Base-by-base conservation (phyloP, 2,888 invertebrate genomes). In the Agonopterix alstromeriana region DNA sequence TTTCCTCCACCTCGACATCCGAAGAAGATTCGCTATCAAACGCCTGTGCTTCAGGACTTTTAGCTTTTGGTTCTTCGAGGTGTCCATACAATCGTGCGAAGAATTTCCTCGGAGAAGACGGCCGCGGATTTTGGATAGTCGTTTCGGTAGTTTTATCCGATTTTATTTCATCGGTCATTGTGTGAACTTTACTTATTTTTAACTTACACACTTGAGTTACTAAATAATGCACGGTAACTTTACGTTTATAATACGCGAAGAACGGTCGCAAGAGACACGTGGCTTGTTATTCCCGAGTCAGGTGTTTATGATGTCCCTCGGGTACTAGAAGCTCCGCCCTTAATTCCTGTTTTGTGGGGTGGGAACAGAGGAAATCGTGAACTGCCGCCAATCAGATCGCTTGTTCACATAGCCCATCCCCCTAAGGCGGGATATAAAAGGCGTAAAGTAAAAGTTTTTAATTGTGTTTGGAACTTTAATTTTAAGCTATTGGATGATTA, bases 51-150 rank as follows among this genome's bases (percentile, higher is more conserved):
- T 65, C 60, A 46, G 59, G 8, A 12, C 42, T 11, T 8, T 42
- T 60, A 44, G 49, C 56, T 50, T 65, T 70, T 3, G 73, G 69
- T 49, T 82, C 72, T 58, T 95, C 94, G n/a, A 94, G 84, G 63
- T 95, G 93, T 0, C 95, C 95, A 66, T 95, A 95, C 41, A 95
- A 87, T 49, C 94, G 90, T 46, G 94, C 94, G 70, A 95, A 95
- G 76, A 95, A 95, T 64, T 94, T 93, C 35, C 95, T 89, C 49
- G 95, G 95, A 0, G 94, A 94, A 8, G 94, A 95, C 0, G 95
- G 95, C 12, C 91, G 84, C 42, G 86, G 80, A 1, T 73, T 57
- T 41, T 72, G 70, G 43, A 82, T 64, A 10, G 70, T 51, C 5
- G 73, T 72, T n/a, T 70, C 63, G 35, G 60, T 51, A 54, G 55